Evolutionary conservation across 2,888 invertebrate genomes (phyloP).

Genomic region (Hydrotaea diabolus): DNA sequence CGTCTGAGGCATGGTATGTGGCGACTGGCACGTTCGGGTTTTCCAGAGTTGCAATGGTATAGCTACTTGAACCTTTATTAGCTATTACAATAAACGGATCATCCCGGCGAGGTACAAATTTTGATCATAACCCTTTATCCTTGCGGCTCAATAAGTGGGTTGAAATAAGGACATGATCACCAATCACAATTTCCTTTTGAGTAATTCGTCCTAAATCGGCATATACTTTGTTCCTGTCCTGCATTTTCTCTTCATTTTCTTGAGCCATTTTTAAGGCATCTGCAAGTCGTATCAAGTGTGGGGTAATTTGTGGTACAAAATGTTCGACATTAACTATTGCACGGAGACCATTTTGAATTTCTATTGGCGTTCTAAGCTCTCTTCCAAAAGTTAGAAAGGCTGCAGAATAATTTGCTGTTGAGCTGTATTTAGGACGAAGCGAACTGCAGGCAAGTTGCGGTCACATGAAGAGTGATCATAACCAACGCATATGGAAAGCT

Average conservation of each 20-base stretch:
- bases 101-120: constrained; percentile 33
- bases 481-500: too few species aligned
- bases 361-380: constrained; percentile 73
- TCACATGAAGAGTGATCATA: too few species aligned
- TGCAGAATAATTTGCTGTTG: constrained; percentile 71
- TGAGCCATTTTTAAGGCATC: constrained; percentile 32
- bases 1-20: background rate
- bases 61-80: background rate
- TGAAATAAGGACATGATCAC: background rate
- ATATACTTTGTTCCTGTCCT: constrained; percentile 69
- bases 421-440: too few species aligned
- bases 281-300: constrained; percentile 26
- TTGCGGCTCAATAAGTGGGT: constrained; percentile 19
- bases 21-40: background rate
- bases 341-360: constrained; percentile 70
- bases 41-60: background rate
- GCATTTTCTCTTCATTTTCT: constrained; percentile 65
- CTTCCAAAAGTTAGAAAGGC: constrained; percentile 75
- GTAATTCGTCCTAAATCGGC: constrained; percentile 12
- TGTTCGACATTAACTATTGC: constrained; percentile 69
- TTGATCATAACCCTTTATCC: background rate
- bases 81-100: constrained; percentile 5
- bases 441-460: too few species aligned
- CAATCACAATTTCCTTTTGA: constrained; percentile 1
- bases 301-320: constrained; percentile 43